Base-by-base conservation (phyloP, 2,113 vertebrate genomes). In the Helogale parvula region DNA sequence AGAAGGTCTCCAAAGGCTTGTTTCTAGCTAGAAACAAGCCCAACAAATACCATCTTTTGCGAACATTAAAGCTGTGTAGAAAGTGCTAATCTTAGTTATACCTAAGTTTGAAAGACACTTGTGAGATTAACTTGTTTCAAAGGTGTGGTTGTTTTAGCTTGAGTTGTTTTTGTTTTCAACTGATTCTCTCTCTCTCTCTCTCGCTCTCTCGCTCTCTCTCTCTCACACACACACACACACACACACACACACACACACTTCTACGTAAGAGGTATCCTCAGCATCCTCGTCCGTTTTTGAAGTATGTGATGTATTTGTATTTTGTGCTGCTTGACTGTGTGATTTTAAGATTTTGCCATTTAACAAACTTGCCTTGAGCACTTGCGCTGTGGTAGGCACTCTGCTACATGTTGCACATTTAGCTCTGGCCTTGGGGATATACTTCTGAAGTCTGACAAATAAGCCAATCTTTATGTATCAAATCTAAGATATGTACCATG, bases 231-330 rank as follows among this genome's bases (percentile, higher is more conserved):
- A 21, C 23, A 23, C 21, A 21, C 57, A 8, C 23, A 3, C 60
- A 4, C 60, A 31, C 63, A 65, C 63, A 65, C 14, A 60, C 23
- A 45, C 63, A 69, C 12, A 87, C 3, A 27, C 33, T 47, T 80
- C 35, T 41, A 65, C 31, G 27, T 74, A 38, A 16, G 27, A 89
- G n/a, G 9, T 77, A 31, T 84, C 65, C 27, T 84, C 95, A 50
- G 9, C 81, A 31, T 84, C 65, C 27, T 84, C 95, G 57, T 96
- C 17, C 27, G 50, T 92, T 96, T 93, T 77, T 10, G 65, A 95
- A 92, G 45, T 92, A 38, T 72, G 60, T 76, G 47, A 69, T 94
- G 9, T 95, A 27, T 80, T 93, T 96, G 54, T 95, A 79, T 79
- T 96, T 93, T 97, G 68, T 96, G 65, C 86, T 69, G 47, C 41